phyloP scores from a whole-genome alignment of 2,113 vertebrate species.

The Climacteris rufus region DNA sequence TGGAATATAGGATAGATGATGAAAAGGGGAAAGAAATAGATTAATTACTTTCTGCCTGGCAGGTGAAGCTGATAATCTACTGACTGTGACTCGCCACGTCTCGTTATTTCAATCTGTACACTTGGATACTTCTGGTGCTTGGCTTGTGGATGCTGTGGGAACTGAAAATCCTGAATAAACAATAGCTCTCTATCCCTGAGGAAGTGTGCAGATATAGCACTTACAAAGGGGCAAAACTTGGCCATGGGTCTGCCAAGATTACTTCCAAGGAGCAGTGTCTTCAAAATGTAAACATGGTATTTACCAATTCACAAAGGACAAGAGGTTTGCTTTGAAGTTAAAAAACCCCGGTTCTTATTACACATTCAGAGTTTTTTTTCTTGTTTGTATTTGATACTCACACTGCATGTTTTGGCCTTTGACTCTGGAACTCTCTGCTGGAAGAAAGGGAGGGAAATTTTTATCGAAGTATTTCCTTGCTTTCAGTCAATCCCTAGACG shows the following conservation, averaged over 20 bases:
- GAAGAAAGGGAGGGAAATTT: background rate
- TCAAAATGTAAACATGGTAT: background rate
- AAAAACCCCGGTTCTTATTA: background rate
- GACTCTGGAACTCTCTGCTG: background rate
- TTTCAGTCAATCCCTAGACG: background rate
- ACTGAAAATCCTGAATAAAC: background rate
- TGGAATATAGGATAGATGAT: background rate
- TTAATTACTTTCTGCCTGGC: background rate
- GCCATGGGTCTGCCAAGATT: background rate
- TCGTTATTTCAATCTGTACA: background rate
- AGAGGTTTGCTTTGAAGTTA: background rate
- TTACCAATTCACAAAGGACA: background rate
- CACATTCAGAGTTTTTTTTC: rapidly evolving
- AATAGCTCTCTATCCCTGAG: background rate
- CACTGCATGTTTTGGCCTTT: background rate
- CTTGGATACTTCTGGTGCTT: background rate
- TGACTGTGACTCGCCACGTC: background rate
- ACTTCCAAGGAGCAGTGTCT: background rate
- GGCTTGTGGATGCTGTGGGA: background rate
- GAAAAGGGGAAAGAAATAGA: background rate
- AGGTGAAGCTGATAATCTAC: background rate
- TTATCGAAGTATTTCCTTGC: background rate
- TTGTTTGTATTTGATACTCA: background rate
- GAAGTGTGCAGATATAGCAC: background rate
- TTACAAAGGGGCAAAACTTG: background rate